Percentiles rank a stretch among this genome's conserved stretches.
These are phyloP conservation scores for Eulemur albifrons DNA, from an alignment of 2,797 vertebrate genomes.

Conservation along the genomic window DNA sequence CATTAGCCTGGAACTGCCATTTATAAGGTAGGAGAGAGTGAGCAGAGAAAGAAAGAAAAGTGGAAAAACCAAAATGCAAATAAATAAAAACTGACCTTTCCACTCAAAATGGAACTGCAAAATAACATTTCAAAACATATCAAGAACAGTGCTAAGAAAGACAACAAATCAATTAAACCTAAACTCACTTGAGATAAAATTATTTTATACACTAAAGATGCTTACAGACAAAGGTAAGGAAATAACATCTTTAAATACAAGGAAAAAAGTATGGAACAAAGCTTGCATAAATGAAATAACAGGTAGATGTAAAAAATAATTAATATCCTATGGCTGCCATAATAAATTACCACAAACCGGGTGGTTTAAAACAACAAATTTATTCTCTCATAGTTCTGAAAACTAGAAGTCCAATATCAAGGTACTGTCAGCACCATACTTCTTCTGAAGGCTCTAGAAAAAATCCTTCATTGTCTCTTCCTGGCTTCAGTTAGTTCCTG, in stretches of 20 bases:
- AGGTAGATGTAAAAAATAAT: not conserved
- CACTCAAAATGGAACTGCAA: not conserved
- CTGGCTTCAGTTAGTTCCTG: not conserved
- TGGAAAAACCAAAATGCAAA: not conserved
- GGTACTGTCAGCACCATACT: not conserved
- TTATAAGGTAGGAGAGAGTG: not conserved
- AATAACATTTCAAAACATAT: not conserved
- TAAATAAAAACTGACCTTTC: not conserved
- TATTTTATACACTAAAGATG: not conserved
- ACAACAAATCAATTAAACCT: not conserved
- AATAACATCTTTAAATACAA: not conserved
- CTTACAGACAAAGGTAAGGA: not conserved
- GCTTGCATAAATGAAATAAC: not conserved
- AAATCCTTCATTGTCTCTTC: not conserved
- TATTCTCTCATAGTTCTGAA: not conserved
- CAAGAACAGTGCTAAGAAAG: not conserved
- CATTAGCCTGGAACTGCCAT: not conserved
- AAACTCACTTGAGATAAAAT: not conserved
- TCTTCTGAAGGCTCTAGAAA: not conserved
- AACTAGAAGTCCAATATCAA: not conserved
- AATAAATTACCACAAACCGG: not conserved
- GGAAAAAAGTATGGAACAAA: not conserved
- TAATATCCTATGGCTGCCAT: not conserved
- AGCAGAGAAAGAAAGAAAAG: not conserved
- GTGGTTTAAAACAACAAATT: not conserved